Percentiles rank a stretch among this genome's conserved stretches.
Conservation (phyloP, 2,113 vertebrate genomes). For the Carassius carassius region DNA sequence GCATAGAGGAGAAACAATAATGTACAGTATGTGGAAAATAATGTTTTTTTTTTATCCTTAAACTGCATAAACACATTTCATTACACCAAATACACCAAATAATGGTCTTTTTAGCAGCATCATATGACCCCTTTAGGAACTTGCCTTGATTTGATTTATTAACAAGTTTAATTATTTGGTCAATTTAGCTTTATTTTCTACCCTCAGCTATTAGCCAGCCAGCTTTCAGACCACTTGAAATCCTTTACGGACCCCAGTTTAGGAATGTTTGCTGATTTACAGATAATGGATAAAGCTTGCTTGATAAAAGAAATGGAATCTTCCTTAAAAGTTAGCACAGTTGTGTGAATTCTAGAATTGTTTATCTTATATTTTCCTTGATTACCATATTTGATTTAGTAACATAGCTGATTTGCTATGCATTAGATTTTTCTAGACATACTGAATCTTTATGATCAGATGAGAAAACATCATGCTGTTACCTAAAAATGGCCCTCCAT, state of each 20-base stretch:
- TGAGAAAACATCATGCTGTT: constrained; percentile 24
- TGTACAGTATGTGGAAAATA: too few relatives aligned
- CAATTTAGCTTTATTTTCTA: constrained; percentile 4
- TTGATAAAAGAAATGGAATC: background rate
- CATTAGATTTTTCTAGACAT: background rate
- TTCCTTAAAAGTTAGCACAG: background rate
- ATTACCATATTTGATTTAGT: background rate
- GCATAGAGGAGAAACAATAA: too few relatives aligned
- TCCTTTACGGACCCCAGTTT: background rate
- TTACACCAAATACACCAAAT: too few relatives aligned
- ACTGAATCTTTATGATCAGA: constrained; percentile 7
- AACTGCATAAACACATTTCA: too few relatives aligned
- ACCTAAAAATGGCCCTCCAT: constrained; percentile 24
- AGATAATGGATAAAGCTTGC: background rate
- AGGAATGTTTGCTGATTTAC: background rate
- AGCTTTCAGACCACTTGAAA: background rate
- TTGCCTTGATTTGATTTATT: background rate
- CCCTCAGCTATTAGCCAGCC: background rate
- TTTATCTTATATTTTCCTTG: background rate
- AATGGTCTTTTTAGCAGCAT: too few relatives aligned
- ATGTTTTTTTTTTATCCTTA: too few relatives aligned
- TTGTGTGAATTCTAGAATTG: background rate
- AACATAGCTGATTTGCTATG: background rate
- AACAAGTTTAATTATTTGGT: constrained; percentile 3
- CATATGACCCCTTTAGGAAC: too few relatives aligned